A percentile compares a stretch with the other conserved stretches of the same genome.
Conservation (phyloP, 1,140 invertebrate genomes). For the Zaprionus inermis region DNA sequence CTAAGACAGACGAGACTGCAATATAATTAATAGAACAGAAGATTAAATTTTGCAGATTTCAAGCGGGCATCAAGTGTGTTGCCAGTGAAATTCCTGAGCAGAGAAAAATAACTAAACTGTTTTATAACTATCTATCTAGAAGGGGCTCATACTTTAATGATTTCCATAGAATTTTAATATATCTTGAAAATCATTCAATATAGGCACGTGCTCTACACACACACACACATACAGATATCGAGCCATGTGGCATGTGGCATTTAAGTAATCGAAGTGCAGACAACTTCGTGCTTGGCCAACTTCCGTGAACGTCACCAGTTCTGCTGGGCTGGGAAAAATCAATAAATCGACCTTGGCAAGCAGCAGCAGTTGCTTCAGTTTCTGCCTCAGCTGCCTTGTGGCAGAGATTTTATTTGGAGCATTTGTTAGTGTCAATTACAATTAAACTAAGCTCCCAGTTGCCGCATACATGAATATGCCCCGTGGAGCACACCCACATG, state of each 20-base stretch:
- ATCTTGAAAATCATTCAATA: neutral
- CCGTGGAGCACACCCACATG: slow-evolving; percentile 6
- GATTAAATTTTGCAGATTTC: neutral
- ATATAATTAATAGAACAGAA: neutral
- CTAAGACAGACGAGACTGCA: neutral
- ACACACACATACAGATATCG: neutral
- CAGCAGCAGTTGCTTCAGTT: slow-evolving; percentile 27
- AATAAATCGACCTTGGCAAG: slow-evolving; percentile 82
- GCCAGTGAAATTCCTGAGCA: too few relatives aligned
- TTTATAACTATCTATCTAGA: neutral
- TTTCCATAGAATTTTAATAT: neutral
- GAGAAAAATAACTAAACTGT: too few relatives aligned
- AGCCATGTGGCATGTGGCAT: slow-evolving; percentile 21
- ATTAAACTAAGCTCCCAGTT: slow-evolving; percentile 13
- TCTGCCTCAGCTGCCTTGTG: neutral
- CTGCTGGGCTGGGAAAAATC: slow-evolving; percentile 65
- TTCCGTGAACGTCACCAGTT: slow-evolving; percentile 47
- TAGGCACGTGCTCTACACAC: neutral
- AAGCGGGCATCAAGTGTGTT: neutral
- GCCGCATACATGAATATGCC: slow-evolving; percentile 48
- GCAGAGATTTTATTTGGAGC: slow-evolving; percentile 3
- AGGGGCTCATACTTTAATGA: neutral
- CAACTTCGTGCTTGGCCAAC: slow-evolving; percentile 51
- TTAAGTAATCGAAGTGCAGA: slow-evolving; percentile 42
- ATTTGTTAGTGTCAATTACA: slow-evolving; percentile 18